phyloP scores from a whole-genome alignment of 2,797 vertebrate genomes.

The Dicrostonyx torquatus region DNA sequence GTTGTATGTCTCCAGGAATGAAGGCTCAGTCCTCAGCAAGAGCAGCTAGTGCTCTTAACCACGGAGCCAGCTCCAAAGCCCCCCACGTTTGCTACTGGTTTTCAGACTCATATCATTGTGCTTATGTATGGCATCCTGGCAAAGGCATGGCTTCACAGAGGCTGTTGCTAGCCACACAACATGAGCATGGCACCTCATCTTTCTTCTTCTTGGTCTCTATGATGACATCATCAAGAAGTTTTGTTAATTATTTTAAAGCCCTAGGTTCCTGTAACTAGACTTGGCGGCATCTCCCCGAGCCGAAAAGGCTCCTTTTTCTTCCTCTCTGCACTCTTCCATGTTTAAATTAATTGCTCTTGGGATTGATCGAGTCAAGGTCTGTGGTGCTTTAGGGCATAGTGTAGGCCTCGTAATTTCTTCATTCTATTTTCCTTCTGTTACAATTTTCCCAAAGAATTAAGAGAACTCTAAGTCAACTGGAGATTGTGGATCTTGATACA shows the following conservation, averaged over 20 bases:
- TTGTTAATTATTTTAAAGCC: slow-evolving; percentile 35
- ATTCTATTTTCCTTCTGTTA: background rate
- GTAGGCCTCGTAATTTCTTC: background rate
- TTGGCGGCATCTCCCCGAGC: background rate
- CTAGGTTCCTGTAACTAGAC: background rate
- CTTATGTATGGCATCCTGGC: too few relatives aligned
- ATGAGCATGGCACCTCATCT: background rate
- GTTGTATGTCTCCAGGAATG: background rate
- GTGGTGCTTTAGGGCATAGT: background rate
- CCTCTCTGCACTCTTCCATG: background rate
- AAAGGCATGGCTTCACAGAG: background rate
- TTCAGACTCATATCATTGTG: background rate
- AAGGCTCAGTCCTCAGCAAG: background rate
- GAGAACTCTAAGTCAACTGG: background rate
- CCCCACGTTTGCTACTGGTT: background rate
- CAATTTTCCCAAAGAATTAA: background rate
- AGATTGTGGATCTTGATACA: background rate
- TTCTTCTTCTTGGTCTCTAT: background rate
- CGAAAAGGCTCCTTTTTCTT: background rate
- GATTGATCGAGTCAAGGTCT: background rate
- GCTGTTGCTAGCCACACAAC: background rate
- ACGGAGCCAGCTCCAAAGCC: background rate
- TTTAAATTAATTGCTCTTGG: background rate
- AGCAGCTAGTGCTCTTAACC: background rate
- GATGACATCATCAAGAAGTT: background rate